Evolutionary conservation across 2,888 invertebrate species (phyloP).

Genomic region (Caenorhabditis sulstoni): DNA sequence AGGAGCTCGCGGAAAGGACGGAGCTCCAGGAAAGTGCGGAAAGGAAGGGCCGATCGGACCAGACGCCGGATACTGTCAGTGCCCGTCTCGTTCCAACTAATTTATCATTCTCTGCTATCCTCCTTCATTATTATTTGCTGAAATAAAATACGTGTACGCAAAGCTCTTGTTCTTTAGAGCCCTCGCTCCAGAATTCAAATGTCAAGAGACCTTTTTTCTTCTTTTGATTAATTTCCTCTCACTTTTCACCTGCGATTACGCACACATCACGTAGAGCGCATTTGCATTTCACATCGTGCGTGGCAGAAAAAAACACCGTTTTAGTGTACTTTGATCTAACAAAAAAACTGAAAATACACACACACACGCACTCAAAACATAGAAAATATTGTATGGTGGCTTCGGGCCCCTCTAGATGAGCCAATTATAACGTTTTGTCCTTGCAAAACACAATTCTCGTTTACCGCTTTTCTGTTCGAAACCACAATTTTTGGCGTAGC

Average conservation of each 20-base stretch:
- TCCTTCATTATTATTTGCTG: too few species aligned
- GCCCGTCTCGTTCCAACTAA: constrained; percentile 53
- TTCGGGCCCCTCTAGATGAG: not conserved
- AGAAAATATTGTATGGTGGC: not conserved
- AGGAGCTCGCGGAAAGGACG: constrained; percentile 68
- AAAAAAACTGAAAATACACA: not conserved
- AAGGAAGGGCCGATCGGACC: constrained; percentile 65
- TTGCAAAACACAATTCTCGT: not conserved
- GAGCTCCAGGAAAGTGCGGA: constrained; percentile 63
- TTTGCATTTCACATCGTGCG: too few species aligned
- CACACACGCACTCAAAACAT: constrained; percentile 3
- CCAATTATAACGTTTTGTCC: not conserved
- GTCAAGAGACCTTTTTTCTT: too few species aligned
- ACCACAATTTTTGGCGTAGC: not conserved
- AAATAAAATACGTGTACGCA: too few species aligned
- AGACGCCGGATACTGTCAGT: constrained; percentile 63
- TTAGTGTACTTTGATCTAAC: constrained; percentile 22
- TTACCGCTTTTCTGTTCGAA: not conserved
- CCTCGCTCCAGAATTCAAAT: too few species aligned
- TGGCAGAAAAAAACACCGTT: constrained; percentile 2
- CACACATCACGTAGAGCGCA: not conserved
- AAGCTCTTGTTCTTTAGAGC: too few species aligned
- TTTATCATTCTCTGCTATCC: not conserved
- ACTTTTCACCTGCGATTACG: constrained; percentile 8
- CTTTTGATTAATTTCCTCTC: not conserved